Percentiles rank a stretch among this genome's conserved stretches.
Conservation (phyloP, 1,140 invertebrate species). For the Portunus trituberculatus region DNA sequence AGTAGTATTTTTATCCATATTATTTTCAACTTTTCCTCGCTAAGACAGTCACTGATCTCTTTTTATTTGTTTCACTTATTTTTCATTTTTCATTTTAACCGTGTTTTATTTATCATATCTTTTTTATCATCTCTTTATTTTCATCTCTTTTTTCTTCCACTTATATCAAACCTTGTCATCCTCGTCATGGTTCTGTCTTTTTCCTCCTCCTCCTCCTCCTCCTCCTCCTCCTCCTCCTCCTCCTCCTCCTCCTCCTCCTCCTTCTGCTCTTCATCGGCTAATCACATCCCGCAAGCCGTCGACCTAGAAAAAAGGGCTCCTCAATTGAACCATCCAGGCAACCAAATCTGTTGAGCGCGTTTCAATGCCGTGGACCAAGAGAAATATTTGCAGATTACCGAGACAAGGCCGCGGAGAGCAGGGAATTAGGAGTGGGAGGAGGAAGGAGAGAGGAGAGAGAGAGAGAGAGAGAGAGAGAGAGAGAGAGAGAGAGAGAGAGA, state of each 20-base stretch:
- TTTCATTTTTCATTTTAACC: too few species aligned
- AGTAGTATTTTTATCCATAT: too few species aligned
- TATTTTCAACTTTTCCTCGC: too few species aligned
- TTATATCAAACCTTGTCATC: too few species aligned
- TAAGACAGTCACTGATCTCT: too few species aligned
- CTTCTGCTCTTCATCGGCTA: not conserved
- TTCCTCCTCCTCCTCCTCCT: too few species aligned
- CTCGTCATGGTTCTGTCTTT: too few species aligned
- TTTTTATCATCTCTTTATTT: not conserved
- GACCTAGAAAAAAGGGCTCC: not conserved
- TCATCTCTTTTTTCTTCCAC: not conserved
- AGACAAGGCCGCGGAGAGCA: not conserved
- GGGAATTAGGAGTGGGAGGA: constrained; percentile 27
- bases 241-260: not conserved
- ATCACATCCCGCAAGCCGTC: constrained; percentile 38
- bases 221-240: not conserved
- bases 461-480: not conserved
- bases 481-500: not conserved
- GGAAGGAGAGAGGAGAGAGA: constrained; percentile 7
- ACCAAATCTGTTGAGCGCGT: constrained; percentile 47
- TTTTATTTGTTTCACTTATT: too few species aligned
- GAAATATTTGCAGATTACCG: constrained; percentile 53
- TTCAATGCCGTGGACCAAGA: constrained; percentile 30
- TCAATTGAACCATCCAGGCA: constrained; percentile 62
- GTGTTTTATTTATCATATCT: not conserved